Evolutionary conservation across 2,113 vertebrate species (phyloP).

Genomic region (Pipa parva): DNA sequence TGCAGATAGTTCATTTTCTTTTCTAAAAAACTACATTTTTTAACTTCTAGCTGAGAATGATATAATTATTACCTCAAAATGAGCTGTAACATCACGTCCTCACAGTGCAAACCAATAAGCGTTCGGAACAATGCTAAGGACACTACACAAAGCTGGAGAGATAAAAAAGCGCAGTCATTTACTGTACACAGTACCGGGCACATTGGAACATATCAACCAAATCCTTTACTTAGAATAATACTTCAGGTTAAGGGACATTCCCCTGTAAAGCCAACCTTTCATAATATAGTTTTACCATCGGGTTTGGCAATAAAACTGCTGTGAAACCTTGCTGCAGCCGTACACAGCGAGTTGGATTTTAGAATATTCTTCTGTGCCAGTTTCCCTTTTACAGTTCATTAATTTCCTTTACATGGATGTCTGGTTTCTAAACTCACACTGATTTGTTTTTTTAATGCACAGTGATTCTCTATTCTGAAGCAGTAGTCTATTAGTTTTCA

Average conservation of each 20-base stretch:
- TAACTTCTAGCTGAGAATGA: no score
- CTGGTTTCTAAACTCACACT: slow-evolving; percentile 31
- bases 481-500: slow-evolving; percentile 12
- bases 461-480: slow-evolving; percentile 9
- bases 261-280: background rate
- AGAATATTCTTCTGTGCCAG: slow-evolving; percentile 23
- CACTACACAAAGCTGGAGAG: slow-evolving; percentile 83
- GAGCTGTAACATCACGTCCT: slow-evolving; percentile 95
- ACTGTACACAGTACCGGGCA: slow-evolving; percentile 16
- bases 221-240: background rate
- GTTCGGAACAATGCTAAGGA: slow-evolving; percentile 91
- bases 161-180: slow-evolving; percentile 38
- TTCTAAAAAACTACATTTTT: no score
- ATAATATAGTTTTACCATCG: background rate
- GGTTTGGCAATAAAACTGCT: background rate
- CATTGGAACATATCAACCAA: background rate
- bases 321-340: background rate
- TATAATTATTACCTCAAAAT: slow-evolving; percentile 76
- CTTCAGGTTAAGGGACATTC: background rate
- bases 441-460: slow-evolving; percentile 32
- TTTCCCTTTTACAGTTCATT: slow-evolving; percentile 25
- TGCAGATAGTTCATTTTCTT: no score
- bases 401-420: slow-evolving; percentile 19
- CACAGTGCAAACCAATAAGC: slow-evolving; percentile 88
- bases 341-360: background rate